phyloP scores from a whole-genome alignment of 2,888 invertebrate species.

The Magallana nippona region DNA sequence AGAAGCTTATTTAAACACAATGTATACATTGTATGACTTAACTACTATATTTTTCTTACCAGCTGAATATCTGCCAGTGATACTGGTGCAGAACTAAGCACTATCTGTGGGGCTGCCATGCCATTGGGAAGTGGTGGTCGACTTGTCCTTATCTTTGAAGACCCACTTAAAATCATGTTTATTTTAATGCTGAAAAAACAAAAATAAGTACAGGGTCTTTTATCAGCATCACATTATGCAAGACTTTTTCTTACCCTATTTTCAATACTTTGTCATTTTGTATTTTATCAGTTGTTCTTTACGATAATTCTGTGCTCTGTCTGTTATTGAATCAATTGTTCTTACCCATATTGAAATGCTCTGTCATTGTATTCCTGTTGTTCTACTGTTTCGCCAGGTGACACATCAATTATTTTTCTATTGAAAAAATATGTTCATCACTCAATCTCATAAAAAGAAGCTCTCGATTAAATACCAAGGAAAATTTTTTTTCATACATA shows the following conservation, averaged over 20 bases:
- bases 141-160: slow-evolving; percentile 62
- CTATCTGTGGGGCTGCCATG: slow-evolving; percentile 87
- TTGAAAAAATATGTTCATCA: slow-evolving; percentile 62
- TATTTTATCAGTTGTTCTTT: no score
- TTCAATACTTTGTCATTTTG: no score
- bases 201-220: neutral
- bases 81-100: slow-evolving; percentile 85
- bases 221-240: neutral
- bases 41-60: slow-evolving; percentile 82
- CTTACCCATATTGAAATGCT: slow-evolving; percentile 85
- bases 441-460: neutral
- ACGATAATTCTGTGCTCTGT: no score
- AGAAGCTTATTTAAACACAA: no score
- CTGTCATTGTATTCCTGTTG: slow-evolving; percentile 93
- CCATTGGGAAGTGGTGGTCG: slow-evolving; percentile 81
- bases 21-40: no score
- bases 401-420: slow-evolving; percentile 96
- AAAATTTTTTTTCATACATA: no score
- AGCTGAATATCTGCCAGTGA: slow-evolving; percentile 85
- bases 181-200: slow-evolving; percentile 68
- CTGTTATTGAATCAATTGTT: no score
- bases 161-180: slow-evolving; percentile 68
- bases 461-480: no score
- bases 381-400: slow-evolving; percentile 92
- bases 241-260: no score